phyloP scores from a whole-genome alignment of 2,888 invertebrate genomes.

The Pycnomerus fuliginosus region DNA sequence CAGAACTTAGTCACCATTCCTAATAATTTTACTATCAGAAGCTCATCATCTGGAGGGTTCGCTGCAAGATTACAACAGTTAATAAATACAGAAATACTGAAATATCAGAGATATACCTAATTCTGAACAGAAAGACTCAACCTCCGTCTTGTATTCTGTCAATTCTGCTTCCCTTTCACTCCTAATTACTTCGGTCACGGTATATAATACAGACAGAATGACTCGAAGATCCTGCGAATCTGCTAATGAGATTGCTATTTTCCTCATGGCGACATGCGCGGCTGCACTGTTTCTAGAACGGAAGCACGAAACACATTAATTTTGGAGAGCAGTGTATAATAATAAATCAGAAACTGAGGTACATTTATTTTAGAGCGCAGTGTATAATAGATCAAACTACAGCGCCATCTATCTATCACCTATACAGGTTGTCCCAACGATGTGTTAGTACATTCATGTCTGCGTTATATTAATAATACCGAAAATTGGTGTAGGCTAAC shows the following conservation, averaged over 20 bases:
- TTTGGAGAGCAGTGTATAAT: no score
- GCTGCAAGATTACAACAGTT: background rate
- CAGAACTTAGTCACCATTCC: slow-evolving; percentile 97
- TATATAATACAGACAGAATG: slow-evolving; percentile 90
- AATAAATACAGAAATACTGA: no score
- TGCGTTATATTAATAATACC: no score
- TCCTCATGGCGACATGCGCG: slow-evolving; percentile 70
- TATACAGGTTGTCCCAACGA: no score
- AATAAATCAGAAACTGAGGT: no score
- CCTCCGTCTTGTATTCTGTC: slow-evolving; percentile 52
- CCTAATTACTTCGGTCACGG: slow-evolving; percentile 92
- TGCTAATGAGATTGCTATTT: slow-evolving; percentile 78
- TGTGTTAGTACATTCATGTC: no score
- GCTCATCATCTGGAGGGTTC: slow-evolving; percentile 67
- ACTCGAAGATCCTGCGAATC: slow-evolving; percentile 92
- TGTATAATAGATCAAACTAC: no score
- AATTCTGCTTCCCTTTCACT: slow-evolving; percentile 59
- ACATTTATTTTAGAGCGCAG: no score
- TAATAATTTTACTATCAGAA: slow-evolving; percentile 84
- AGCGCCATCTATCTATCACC: no score
- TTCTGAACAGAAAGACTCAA: slow-evolving; percentile 61
- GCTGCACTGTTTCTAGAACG: slow-evolving; percentile 62
- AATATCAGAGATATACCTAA: slow-evolving; percentile 42
- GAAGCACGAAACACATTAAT: no score
- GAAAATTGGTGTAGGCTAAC: no score